These are phyloP conservation scores for Malurus cyaneus DNA, from an alignment of 2,113 vertebrate genomes.

Conservation along the genomic window DNA sequence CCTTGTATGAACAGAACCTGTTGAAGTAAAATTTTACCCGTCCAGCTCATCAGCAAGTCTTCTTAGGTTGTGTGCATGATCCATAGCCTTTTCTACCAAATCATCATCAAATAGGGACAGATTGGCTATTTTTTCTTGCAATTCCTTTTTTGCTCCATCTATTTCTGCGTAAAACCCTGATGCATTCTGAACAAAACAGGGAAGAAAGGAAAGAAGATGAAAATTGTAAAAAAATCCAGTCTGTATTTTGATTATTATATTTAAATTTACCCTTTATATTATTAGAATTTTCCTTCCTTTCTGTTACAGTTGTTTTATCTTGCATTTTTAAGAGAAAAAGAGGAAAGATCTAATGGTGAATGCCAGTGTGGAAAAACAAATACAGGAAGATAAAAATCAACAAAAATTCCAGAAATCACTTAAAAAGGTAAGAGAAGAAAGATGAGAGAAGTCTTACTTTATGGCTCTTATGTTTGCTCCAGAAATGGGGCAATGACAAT, in stretches of 20 bases:
- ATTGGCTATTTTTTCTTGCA: slow-evolving; percentile 81
- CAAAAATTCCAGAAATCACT: not conserved
- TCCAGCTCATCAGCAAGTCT: slow-evolving; percentile 81
- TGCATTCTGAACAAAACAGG: slow-evolving; percentile 77
- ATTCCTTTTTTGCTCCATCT: slow-evolving; percentile 83
- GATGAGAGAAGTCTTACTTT: not conserved
- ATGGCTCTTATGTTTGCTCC: not conserved
- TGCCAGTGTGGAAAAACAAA: not conserved
- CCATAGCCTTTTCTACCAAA: slow-evolving; percentile 81
- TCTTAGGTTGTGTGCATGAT: slow-evolving; percentile 81
- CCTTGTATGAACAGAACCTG: not conserved
- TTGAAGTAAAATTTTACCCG: slow-evolving; percentile 72
- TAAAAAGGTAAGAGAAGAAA: not conserved
- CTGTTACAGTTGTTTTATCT: not conserved
- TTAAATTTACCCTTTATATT: not conserved
- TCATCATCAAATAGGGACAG: slow-evolving; percentile 81
- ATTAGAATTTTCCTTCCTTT: not conserved
- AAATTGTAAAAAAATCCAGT: not conserved
- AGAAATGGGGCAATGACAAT: not conserved
- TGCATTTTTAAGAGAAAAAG: not conserved
- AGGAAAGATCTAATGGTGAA: not conserved
- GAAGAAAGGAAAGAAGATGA: not conserved
- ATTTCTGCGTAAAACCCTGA: slow-evolving; percentile 89
- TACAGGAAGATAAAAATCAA: not conserved
- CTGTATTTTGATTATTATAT: not conserved